Evolutionary conservation across 2,113 vertebrate species (phyloP), one percentile per base, ranked within the genome.

Genomic region (Suricata suricatta): DNA sequence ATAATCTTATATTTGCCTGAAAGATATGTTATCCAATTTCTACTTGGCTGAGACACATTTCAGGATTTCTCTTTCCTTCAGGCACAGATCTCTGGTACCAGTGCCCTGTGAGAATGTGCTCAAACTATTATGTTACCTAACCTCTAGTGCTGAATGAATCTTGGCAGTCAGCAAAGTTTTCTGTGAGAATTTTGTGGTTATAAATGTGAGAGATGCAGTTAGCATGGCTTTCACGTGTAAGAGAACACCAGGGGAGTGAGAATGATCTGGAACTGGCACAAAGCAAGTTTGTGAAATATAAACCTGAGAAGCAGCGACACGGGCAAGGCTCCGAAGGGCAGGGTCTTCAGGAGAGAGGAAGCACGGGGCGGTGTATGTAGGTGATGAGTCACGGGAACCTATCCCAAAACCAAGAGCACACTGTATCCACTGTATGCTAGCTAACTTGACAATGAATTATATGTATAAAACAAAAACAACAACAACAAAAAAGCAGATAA

Each of bases 121-220:
- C 29, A n/a, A 33, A 16, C 4, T 63, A 25, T 47, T 7, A 29
- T 13, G 10, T 81, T 41, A 35, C 71, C 41, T 25, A 8, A 27
- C 33, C 14, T 60, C 21, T n/a, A 17, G 85, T 79, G 52, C 23
- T 47, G 69, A 79, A 4, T 68, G 76, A 57, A 76, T 69, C 69
- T 92, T 83, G 94, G 89, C 57, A 88, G 77, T 16, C 35, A 54
- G 97, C 47, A 41, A 23, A 66, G 41, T 44, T 76, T 93, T 82
- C 47, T 60, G 33, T 82, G 68, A 68, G 64, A 71, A 88, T 2
- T 35, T 38, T 80, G 38, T 35, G 86, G 71, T 81, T 82, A 38
- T 27, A 35, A 25, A 31, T 9, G n/a, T 86, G 86, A 79, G 68
- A 92, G 96, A 74, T 87, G 27, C 82, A 77, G 76, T 80, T 6